A percentile compares a stretch with the other conserved stretches of the same genome.
Conservation (phyloP, 2,797 vertebrate genomes). For the Masticophis lateralis region DNA sequence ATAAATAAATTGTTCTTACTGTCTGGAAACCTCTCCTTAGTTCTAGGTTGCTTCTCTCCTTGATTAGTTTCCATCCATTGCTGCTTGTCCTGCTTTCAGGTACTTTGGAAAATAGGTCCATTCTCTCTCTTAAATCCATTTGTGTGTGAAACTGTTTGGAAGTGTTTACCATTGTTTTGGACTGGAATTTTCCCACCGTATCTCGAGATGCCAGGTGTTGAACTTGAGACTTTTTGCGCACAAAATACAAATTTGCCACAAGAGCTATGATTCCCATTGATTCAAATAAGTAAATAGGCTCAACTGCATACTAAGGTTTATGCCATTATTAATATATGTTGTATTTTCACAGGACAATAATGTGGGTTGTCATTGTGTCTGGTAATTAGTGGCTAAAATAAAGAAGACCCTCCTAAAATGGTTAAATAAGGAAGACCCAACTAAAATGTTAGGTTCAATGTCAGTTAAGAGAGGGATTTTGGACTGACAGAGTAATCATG, state of each 20-base stretch:
- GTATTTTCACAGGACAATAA: background rate
- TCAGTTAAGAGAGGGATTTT: background rate
- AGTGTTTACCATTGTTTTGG: background rate
- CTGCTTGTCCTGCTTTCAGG: no score
- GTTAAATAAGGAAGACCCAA: background rate
- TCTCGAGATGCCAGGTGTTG: background rate
- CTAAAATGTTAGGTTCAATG: background rate
- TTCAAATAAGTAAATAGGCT: background rate
- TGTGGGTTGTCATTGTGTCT: background rate
- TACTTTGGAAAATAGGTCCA: no score
- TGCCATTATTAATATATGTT: background rate
- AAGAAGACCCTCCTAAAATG: background rate
- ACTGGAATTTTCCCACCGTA: background rate
- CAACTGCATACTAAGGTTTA: background rate
- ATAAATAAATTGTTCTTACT: no score
- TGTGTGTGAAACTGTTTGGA: background rate
- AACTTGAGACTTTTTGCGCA: background rate
- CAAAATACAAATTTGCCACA: background rate
- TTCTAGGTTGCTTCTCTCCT: no score
- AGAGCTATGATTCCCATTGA: background rate
- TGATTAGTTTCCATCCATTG: no score
- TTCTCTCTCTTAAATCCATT: background rate
- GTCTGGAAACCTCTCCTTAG: no score
- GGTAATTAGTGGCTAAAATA: background rate
- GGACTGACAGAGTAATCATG: background rate